These are phyloP conservation scores for Takifugu bimaculatus DNA, from an alignment of 2,113 vertebrate species.

Conservation along the genomic window DNA sequence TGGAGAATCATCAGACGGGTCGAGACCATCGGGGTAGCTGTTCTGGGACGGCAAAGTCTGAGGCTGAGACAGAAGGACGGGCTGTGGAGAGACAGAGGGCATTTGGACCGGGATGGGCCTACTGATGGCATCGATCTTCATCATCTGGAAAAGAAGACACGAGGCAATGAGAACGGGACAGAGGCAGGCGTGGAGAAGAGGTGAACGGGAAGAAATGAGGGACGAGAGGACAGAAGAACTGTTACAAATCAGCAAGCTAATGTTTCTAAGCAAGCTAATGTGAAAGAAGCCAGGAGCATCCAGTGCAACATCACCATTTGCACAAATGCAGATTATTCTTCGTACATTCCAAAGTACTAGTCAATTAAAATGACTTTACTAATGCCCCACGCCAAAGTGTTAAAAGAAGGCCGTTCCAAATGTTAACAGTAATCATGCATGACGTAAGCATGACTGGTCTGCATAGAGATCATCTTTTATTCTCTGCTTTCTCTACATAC, in stretches of 20 bases:
- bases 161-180: not conserved
- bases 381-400: too few species aligned
- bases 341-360: not conserved
- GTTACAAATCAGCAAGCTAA: not conserved
- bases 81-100: slow-evolving; percentile 77
- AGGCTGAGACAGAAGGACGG: slow-evolving; percentile 51
- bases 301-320: too few species aligned
- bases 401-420: too few species aligned
- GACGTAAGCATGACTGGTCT: too few species aligned
- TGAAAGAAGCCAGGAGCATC: too few species aligned
- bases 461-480: too few species aligned
- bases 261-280: not conserved
- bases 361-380: too few species aligned
- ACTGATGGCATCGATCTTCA: slow-evolving; percentile 83
- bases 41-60: slow-evolving; percentile 53
- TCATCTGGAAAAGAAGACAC: slow-evolving; percentile 64
- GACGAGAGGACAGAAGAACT: not conserved
- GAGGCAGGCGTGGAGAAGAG: not conserved
- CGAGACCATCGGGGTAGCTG: slow-evolving; percentile 69
- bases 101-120: slow-evolving; percentile 80
- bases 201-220: too few species aligned
- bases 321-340: not conserved
- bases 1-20: slow-evolving; percentile 74
- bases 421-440: too few species aligned
- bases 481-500: too few species aligned